Base-by-base conservation (phyloP, 2,113 vertebrate species). In the Monarcha castaneiventris region DNA sequence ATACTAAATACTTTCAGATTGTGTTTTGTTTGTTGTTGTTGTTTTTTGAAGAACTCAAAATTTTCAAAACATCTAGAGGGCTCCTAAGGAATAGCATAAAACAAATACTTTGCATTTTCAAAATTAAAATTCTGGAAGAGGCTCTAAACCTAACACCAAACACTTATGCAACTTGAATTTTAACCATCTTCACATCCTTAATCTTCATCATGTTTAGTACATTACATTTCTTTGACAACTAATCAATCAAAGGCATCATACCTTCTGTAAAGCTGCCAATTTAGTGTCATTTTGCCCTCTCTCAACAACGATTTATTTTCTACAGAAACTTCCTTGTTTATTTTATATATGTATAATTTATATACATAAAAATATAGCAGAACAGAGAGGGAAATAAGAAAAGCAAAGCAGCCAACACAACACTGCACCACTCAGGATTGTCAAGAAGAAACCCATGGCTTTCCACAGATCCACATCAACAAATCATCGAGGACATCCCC, bases 221-320 rank as follows among this genome's bases (percentile, higher is more conserved):
- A 96, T 97, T 89, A 97, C 92, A 93, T 97, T 96, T 85, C 96
- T 97, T 94, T 96, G 95, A 97, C 90, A 97, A 97, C 59, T 96
- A 96, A 97, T 98, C 94, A 96, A 95, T 98, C 97, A 97, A 96
- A 97, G 80, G 87, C 95, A 93, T 96, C 94, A 37, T 81, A 92
- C 85, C 87, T 89, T 94, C 94, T 91, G 56, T 93, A 96, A 97
- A 96, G 83, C 96, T 97, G 91, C 46, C 89, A 97, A 94, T 95
- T 97, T 62, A 73, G 67, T 89, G 87, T 98, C 84, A 93, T 72
- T 97, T 94, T 89, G 89, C 91, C 66, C 94, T 92, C 84, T 87
- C 96, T 93, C 89, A 95, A 96, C 69, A 52, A 96, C 82, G 63
- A 97, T 96, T 87, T 83, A 96, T 96, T 94, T 97, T 56, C 94